phyloP scores from a whole-genome alignment of 1,140 invertebrate genomes.

The Parasteatoda tepidariorum region DNA sequence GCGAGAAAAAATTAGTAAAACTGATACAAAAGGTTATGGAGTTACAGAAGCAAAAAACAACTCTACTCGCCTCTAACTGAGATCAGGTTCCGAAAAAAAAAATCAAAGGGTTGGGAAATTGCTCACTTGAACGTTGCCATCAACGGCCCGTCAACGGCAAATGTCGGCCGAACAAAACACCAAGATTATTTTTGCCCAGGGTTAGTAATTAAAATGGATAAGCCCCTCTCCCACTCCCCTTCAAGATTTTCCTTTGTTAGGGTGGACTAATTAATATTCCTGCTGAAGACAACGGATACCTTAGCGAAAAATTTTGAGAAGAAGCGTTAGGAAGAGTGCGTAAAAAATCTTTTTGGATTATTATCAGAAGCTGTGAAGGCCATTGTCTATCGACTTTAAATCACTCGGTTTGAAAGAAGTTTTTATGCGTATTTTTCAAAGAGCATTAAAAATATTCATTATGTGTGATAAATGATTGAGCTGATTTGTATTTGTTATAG shows the following conservation, averaged over 20 bases:
- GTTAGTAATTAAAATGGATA: slow-evolving; percentile 61
- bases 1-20: slow-evolving; percentile 46
- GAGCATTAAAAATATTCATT: slow-evolving; percentile 20
- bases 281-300: slow-evolving; percentile 47
- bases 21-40: slow-evolving; percentile 60
- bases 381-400: slow-evolving; percentile 57
- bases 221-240: slow-evolving; percentile 30
- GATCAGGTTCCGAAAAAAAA: slow-evolving; percentile 27
- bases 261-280: slow-evolving; percentile 57
- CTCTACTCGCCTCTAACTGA: slow-evolving; percentile 41
- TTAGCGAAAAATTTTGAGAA: slow-evolving; percentile 50
- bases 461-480: slow-evolving; percentile 47
- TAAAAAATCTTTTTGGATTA: slow-evolving; percentile 46
- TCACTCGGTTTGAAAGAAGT: slow-evolving; percentile 34
- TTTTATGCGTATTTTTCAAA: slow-evolving; percentile 3
- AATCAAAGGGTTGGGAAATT: slow-evolving; percentile 55
- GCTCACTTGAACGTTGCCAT: slow-evolving; percentile 45
- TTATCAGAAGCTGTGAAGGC: slow-evolving; percentile 52
- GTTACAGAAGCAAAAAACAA: slow-evolving; percentile 47
- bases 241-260: slow-evolving; percentile 33
- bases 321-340: background rate
- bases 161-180: slow-evolving; percentile 54
- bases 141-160: slow-evolving; percentile 50
- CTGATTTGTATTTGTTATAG: too few relatives aligned
- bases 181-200: slow-evolving; percentile 58